Base-by-base conservation (phyloP, 1,140 invertebrate species). In the Coptotermes formosanus region DNA sequence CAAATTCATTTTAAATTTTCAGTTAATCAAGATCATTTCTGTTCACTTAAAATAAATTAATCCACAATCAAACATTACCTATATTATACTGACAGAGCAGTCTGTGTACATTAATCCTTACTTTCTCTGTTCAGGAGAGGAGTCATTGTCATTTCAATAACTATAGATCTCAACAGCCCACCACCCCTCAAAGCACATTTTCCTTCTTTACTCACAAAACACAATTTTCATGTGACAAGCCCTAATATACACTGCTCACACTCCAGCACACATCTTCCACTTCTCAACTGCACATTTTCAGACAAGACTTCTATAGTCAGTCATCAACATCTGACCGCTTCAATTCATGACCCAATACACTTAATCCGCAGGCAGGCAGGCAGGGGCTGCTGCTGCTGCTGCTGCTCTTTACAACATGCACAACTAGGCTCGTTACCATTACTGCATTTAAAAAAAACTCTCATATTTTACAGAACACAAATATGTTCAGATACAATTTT, bases 301-400 rank as follows among this genome's bases (percentile, higher is more conserved):
- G 64, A 75, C 19, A 84, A 21, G 19, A 32, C 48, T 84, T 52
- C 32, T 45, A 9, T 23, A 84, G 25, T 45, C 83, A 84, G 16
- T 52, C 30, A 84, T 48, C 38, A 83, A 45, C 82, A 83, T 44
- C 16, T 43, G 14, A 83, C 82, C 25, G 11, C 14, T 52, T 25
- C n/a, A 32, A 59, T 25, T 52, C 55, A 45, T 30, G 25, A n/a
- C 16, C 45, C 38, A 55, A n/a, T 45, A 25, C 55, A 45, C 30
- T 32, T 82, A 32, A 9, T 84, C 52, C 55, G 83, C 83, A 44
- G 21, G 43, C 25, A 81, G 85, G 59, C 85, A 86, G 85, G 85
- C 64, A 86, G 85, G 85, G 85, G 85, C 75, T 86, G 85, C 85
- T 86, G 85, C 85, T 86, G 44, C 69, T 55, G 55, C 45, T 84